Base-by-base conservation (phyloP, 2,797 vertebrate genomes). In the Vipera latastei region DNA sequence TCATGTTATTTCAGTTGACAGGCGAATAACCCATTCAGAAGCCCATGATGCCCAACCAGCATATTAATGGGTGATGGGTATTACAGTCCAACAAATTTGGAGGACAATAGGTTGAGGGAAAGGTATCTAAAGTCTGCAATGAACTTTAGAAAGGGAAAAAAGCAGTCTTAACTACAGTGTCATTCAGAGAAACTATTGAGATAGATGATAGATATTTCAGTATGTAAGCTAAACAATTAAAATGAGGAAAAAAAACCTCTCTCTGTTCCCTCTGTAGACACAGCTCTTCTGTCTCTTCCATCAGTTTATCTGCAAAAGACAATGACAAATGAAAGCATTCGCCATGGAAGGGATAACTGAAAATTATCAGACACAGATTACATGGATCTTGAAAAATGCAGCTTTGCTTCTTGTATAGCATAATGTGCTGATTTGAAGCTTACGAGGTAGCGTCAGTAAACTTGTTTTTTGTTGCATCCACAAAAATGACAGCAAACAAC, bases 271-370 rank as follows among this genome's bases (percentile, higher is more conserved):
- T 98, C 91, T 99, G 98, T 56, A 98, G 98, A 93, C 98, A 99
- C 4, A 99, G 97, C 95, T 99, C 99, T 95, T 99, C 99, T 0
- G 99, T 99, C 97, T 99, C 99, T 89, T 99, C 99, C 99, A 99
- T 99, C 95, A 99, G 97, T 95, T 99, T 99, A 97, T 99, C 99
- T 99, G 97, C 78, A 97, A 96, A 94, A 95, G 53, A 96, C 59
- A 90, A 32, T 12, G 16, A 48, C 44, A 83, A 88, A 92, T 57
- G 87, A 94, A 94, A 95, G 88, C n/a, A 57, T 57, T 95, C 51
- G 20, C 87, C 89, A 92, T 32, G 73, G 59, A 55, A 1, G 0
- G 48, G 61, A 44, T 83, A 89, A 92, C n/a, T 78, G 55, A 93
- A 61, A 38, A 89, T 22, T 2, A 55, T 6, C 28, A 89, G 93